Percentiles rank a stretch among this genome's conserved stretches.
phyloP scores from a whole-genome alignment of 2,113 vertebrate species.

The Zootoca vivipara region DNA sequence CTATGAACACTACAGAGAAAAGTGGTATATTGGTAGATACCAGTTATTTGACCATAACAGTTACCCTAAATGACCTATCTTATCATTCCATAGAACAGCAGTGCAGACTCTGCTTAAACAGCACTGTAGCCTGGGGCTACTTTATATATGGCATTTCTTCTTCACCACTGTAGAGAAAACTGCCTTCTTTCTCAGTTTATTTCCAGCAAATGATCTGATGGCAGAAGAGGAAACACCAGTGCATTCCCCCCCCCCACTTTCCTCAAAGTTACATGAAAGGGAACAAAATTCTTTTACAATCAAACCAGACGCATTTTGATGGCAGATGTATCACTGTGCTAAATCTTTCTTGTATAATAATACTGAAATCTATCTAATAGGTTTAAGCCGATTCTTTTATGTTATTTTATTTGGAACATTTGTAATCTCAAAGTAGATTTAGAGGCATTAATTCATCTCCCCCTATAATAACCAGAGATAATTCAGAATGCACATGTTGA shows the following conservation, averaged over 20 bases:
- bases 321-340: constrained; percentile 38
- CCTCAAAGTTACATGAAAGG: not conserved
- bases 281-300: constrained; percentile 37
- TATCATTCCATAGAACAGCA: not conserved
- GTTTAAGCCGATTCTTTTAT: constrained; percentile 44
- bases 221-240: not conserved
- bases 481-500: constrained; percentile 60
- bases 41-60: not conserved
- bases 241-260: not conserved
- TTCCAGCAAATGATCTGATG: constrained; percentile 18
- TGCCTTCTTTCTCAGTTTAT: not conserved
- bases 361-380: constrained; percentile 56
- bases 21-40: not conserved
- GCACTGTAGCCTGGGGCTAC: not conserved
- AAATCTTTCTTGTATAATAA: constrained; percentile 55
- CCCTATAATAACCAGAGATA: constrained; percentile 62
- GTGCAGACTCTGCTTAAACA: not conserved
- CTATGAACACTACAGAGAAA: not conserved
- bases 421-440: constrained; percentile 63
- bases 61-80: not conserved
- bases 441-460: constrained; percentile 55
- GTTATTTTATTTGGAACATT: constrained; percentile 57
- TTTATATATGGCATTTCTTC: not conserved
- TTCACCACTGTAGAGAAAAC: not conserved
- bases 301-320: constrained; percentile 23